Conservation (phyloP, 2,113 vertebrate genomes). For the Mionectes macconnelli region DNA sequence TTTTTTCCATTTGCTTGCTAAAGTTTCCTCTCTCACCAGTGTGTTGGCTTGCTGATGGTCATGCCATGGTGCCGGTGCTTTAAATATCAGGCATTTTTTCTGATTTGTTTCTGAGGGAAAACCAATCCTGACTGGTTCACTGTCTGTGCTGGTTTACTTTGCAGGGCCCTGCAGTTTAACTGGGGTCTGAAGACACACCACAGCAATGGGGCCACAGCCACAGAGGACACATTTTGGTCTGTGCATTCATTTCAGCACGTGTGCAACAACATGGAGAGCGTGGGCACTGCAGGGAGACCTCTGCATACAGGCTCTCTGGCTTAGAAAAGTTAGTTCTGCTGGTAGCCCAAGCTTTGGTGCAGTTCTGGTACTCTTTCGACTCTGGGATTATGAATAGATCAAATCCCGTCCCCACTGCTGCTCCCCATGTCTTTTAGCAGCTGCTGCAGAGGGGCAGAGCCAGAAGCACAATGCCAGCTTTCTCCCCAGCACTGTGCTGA, state of each 20-base stretch:
- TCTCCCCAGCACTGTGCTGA: background rate
- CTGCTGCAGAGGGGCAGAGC: background rate
- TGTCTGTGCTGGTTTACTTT: background rate
- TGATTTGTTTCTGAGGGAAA: background rate
- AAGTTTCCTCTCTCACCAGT: background rate
- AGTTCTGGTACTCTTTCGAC: background rate
- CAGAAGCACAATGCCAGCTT: background rate
- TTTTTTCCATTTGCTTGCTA: background rate
- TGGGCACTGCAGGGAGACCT: background rate
- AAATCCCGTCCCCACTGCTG: background rate
- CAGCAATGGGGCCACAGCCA: background rate
- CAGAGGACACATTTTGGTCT: rapidly evolving
- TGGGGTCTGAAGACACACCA: background rate
- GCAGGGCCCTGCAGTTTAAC: background rate
- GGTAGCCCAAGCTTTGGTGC: background rate
- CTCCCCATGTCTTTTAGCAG: background rate
- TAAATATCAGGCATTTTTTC: background rate
- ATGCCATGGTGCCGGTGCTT: background rate
- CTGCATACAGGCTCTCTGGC: background rate
- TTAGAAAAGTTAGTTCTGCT: background rate
- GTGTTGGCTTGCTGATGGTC: background rate
- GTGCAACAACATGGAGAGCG: background rate
- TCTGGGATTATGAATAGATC: rapidly evolving
- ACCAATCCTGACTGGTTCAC: background rate
- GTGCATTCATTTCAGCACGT: background rate